A percentile compares a stretch with the other conserved stretches of the same genome.
Conservation (phyloP, 2,113 vertebrate genomes). For the Thalassarche chlororhynchos region DNA sequence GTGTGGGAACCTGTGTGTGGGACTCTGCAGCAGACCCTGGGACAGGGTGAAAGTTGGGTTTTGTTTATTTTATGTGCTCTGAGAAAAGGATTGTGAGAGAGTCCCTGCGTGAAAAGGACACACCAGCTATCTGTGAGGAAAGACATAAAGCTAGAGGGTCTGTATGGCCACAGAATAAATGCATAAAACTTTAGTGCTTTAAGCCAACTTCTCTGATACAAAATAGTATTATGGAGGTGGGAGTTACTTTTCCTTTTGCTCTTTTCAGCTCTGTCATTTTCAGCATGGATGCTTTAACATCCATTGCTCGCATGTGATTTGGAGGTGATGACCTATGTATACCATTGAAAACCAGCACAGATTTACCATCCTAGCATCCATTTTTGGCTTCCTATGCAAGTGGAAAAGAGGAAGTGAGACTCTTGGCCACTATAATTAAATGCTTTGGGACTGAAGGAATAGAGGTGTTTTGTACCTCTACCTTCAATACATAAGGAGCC, state of each 20-base stretch:
- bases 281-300: not conserved
- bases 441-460: not conserved
- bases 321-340: not conserved
- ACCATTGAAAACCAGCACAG: not conserved
- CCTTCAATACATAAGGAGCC: not conserved
- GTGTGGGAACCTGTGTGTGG: not conserved
- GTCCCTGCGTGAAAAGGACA: not conserved
- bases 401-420: not conserved
- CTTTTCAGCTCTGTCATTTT: not conserved
- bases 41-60: not conserved
- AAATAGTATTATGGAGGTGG: not conserved
- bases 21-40: not conserved
- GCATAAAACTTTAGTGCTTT: not conserved
- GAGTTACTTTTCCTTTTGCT: not conserved
- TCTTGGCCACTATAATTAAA: not conserved
- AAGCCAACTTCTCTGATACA: not conserved
- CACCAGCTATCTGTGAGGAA: not conserved
- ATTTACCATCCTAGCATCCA: not conserved
- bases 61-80: not conserved
- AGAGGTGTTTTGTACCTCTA: not conserved
- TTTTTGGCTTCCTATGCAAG: not conserved
- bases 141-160: not conserved
- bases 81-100: not conserved
- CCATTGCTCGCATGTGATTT: not conserved
- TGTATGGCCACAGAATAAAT: not conserved